Conservation (phyloP, 2,888 invertebrate genomes). For the Dasypolia templi region DNA sequence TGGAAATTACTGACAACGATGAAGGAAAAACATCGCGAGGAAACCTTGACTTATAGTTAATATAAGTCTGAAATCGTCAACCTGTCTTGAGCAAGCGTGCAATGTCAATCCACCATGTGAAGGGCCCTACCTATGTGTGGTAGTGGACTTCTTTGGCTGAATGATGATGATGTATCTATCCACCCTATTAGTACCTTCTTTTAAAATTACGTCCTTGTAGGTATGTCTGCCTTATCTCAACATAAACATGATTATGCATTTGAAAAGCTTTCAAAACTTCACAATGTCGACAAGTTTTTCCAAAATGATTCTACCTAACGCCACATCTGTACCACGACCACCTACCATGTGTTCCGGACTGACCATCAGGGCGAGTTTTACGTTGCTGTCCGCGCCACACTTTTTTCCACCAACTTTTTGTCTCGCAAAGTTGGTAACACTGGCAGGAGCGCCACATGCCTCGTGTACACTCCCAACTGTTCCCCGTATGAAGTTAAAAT, state of each 20-base stretch:
- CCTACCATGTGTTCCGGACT: constrained; percentile 47
- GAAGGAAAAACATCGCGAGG: no score
- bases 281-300: background rate
- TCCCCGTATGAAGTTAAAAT: constrained; percentile 72
- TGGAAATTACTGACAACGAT: no score
- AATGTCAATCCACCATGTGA: no score
- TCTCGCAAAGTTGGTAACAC: constrained; percentile 80
- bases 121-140: no score
- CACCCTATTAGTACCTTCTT: no score
- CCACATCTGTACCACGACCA: constrained; percentile 47
- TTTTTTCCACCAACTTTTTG: constrained; percentile 75
- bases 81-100: no score
- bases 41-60: no score
- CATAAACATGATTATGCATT: background rate
- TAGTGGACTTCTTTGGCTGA: no score
- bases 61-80: no score
- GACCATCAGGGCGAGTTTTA: constrained; percentile 75
- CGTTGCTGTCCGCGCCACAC: constrained; percentile 70
- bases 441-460: constrained; percentile 76
- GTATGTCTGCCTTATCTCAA: no score
- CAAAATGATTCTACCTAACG: constrained; percentile 42
- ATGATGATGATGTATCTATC: no score
- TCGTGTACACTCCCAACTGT: constrained; percentile 58
- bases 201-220: no score
- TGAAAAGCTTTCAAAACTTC: background rate